phyloP scores from a whole-genome alignment of 2,888 invertebrate genomes.

The Aleiodes leptofemur region DNA sequence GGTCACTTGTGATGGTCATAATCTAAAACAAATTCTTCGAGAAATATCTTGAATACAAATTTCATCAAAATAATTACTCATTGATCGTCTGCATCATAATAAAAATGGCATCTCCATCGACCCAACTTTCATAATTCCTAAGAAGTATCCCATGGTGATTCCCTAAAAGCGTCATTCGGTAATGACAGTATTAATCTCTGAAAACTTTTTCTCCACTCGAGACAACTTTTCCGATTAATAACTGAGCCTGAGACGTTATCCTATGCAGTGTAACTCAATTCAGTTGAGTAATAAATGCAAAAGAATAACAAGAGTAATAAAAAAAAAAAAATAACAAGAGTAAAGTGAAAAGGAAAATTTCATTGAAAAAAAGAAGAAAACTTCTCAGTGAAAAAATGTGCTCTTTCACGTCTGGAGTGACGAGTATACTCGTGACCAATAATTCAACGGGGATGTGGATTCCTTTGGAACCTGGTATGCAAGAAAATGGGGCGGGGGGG shows the following conservation, averaged over 20 bases:
- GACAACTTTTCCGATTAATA: constrained; percentile 45
- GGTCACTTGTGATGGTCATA: no score
- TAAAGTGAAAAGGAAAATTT: neutral
- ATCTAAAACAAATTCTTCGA: no score
- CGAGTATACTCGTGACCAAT: neutral
- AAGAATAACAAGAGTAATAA: neutral
- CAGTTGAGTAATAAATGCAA: constrained; percentile 18
- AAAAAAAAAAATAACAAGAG: neutral
- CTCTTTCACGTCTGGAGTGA: neutral
- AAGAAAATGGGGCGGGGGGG: neutral
- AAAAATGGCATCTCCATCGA: no score
- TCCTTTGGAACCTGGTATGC: no score
- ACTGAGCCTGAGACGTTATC: constrained; percentile 13
- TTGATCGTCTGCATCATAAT: no score
- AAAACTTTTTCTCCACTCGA: constrained; percentile 41
- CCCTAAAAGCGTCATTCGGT: constrained; percentile 1
- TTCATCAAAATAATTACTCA: no score
- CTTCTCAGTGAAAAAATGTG: neutral
- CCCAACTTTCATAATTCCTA: neutral
- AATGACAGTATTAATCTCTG: constrained; percentile 45
- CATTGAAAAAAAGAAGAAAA: constrained; percentile 2
- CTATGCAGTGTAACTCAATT: constrained; percentile 17
- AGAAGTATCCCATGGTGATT: neutral
- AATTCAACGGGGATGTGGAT: no score
- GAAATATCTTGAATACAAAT: no score